Evolutionary conservation across 2,888 invertebrate genomes (phyloP).

Genomic region (Alloplasta piceator): DNA sequence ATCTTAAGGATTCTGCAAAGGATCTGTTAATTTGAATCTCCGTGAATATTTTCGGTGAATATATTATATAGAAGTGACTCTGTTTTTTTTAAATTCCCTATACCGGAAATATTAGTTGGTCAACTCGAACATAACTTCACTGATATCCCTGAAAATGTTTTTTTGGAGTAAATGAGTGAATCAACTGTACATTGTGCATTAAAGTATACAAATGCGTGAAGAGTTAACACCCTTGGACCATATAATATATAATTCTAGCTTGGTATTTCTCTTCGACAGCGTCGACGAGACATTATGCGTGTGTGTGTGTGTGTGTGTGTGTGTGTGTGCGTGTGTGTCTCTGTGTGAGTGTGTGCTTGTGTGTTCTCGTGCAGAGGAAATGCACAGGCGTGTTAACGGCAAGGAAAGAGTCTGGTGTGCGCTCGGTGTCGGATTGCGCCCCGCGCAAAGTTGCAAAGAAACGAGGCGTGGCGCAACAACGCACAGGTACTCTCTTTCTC

Average conservation of each 20-base stretch:
- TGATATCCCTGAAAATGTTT: too few relatives aligned
- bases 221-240: constrained; percentile 1
- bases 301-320: neutral
- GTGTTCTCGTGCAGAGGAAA: constrained; percentile 39
- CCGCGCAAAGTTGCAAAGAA: constrained; percentile 46
- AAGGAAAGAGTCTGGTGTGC: constrained; percentile 46
- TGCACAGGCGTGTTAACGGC: neutral
- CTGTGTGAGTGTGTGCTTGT: constrained; percentile 3
- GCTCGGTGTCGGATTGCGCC: constrained; percentile 67
- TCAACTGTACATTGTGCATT: too few relatives aligned
- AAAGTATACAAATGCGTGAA: neutral
- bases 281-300: constrained; percentile 1
- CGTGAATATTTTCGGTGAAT: too few relatives aligned
- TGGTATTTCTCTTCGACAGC: constrained; percentile 23
- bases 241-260: constrained; percentile 21
- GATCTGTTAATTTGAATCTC: too few relatives aligned
- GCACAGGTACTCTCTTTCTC: constrained; percentile 55
- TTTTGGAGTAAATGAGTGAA: too few relatives aligned
- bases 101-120: too few relatives aligned
- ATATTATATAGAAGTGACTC: too few relatives aligned
- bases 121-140: too few relatives aligned
- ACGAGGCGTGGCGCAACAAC: constrained; percentile 66
- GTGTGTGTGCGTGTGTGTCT: neutral
- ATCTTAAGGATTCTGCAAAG: too few relatives aligned
- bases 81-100: too few relatives aligned